Base-by-base conservation (phyloP, 2,113 vertebrate genomes). In the Vulpes vulpes region DNA sequence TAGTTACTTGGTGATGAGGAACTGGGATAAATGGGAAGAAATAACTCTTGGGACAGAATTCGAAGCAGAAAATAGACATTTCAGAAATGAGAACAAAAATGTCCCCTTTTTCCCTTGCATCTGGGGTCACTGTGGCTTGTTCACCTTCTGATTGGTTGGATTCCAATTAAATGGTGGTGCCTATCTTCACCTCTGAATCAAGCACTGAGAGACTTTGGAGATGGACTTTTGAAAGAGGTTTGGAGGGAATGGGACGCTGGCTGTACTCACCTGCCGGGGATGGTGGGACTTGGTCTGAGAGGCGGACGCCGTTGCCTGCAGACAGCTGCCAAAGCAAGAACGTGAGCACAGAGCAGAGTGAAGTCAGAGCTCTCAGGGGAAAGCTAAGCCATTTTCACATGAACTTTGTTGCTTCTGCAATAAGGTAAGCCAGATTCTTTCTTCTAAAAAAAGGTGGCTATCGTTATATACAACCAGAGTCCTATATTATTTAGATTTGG, bases 191-290 rank as follows among this genome's bases (percentile, higher is more conserved):
- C 83, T 89, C 64, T 20, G 95, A 60, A 53, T 69, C 96, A 8
- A 91, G 91, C 91, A 92, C 91, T 96, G 97, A 86, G 82, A 95
- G 89, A 14, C 82, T 95, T 76, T 22, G 0, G 78, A 94, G 94
- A 93, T 3, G 89, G 89, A 76, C 90, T 88, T 97, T 4, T 79
- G 96, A 89, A 95, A 96, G 95, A 91, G 51, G 43, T 95, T 84
- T 92, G 83, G 97, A 97, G 97, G 96, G 27, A 19, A 4, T 1
- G 22, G 30, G 76, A 97, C 65, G 94, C 95, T 97, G 64, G 98
- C 95, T 95, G 93, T 92, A 99, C 99, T 98, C 98, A 99, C 99
- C 99, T 99, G 99, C 96, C 86, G 98, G 96, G 43, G 99, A 98
- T 95, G 99, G 98, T 76, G 98, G 96, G 53, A 93, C 99, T 0